Conservation (phyloP, 1,140 invertebrate genomes). For the Pseudomyrmex flavicornis region DNA sequence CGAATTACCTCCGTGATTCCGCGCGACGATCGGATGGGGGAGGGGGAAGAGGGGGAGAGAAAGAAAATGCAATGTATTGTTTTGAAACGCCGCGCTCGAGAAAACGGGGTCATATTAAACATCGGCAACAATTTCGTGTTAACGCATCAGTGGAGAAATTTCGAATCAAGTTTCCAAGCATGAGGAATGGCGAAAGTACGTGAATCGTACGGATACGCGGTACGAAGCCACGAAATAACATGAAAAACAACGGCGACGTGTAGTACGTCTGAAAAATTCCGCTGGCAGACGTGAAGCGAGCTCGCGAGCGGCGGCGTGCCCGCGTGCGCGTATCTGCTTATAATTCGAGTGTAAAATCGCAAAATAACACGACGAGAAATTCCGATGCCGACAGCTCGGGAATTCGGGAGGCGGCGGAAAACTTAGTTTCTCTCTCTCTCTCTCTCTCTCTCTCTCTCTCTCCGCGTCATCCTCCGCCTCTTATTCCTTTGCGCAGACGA, state of each 20-base stretch:
- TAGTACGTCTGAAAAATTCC: conserved; percentile 41
- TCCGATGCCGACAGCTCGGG: conserved; percentile 41
- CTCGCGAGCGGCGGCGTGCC: conserved; percentile 16
- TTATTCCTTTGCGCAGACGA: neutral
- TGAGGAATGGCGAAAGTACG: conserved; percentile 36
- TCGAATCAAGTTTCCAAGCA: conserved; percentile 36
- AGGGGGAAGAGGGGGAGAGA: neutral
- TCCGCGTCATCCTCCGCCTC: neutral
- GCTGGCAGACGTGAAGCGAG: conserved; percentile 11
- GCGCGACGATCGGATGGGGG: no score
- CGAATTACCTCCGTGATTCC: no score
- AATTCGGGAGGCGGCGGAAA: conserved; percentile 24
- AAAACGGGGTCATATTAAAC: neutral
- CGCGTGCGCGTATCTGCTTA: conserved; percentile 53
- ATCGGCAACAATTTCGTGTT: conserved; percentile 16
- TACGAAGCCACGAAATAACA: conserved; percentile 30
- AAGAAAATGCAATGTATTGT: neutral
- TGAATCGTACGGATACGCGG: neutral
- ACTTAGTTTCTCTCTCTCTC: conserved; percentile 27
- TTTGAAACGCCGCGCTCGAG: neutral
- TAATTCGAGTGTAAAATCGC: conserved; percentile 60
- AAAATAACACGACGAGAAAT: conserved; percentile 55
- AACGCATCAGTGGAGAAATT: conserved; percentile 24
- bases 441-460: neutral
- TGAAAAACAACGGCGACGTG: conserved; percentile 48